Evolutionary conservation across 2,113 vertebrate species (phyloP).

Genomic region (Dasyornis broadbenti): DNA sequence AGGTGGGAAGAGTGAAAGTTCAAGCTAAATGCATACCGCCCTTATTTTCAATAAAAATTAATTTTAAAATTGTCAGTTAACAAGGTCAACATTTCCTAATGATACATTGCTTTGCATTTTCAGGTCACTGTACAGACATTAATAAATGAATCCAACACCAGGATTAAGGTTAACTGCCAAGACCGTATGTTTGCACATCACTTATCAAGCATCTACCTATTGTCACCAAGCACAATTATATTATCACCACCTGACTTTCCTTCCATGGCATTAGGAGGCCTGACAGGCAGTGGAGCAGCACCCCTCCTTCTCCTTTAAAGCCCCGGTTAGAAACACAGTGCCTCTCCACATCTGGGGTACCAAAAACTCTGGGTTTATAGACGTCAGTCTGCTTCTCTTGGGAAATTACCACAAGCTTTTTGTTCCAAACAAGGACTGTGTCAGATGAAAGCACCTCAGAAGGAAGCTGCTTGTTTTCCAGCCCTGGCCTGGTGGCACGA

Average conservation of each 20-base stretch:
- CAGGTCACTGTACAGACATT: neutral
- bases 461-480: neutral
- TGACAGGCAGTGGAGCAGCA: neutral
- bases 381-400: neutral
- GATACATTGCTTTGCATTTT: neutral
- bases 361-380: neutral
- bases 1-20: neutral
- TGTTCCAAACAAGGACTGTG: neutral
- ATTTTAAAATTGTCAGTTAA: neutral
- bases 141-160: constrained; percentile 1
- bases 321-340: neutral
- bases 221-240: neutral
- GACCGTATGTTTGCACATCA: neutral
- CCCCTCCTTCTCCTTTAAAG: neutral
- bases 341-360: neutral
- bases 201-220: neutral
- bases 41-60: neutral
- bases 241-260: neutral
- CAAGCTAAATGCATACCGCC: neutral
- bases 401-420: neutral
- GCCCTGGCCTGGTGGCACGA: neutral
- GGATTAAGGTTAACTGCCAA: constrained; percentile 7
- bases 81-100: neutral
- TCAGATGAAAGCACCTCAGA: neutral
- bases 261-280: neutral